Percentiles rank a stretch among this genome's conserved stretches.
Conservation (phyloP, 2,888 invertebrate species). For the Helleia helle region DNA sequence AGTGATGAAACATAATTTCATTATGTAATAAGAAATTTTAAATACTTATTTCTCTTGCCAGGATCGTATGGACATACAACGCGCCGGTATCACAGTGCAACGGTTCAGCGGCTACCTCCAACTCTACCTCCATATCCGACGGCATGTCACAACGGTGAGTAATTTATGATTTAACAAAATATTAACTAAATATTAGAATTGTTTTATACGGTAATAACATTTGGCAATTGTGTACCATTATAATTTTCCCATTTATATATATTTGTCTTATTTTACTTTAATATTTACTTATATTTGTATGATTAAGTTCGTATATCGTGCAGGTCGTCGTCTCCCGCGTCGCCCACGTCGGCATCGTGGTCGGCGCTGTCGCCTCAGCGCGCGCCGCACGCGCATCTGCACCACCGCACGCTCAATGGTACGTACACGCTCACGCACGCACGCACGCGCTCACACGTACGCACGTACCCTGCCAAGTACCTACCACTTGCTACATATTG, state of each 20-base stretch:
- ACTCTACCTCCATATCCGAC: conserved; percentile 71
- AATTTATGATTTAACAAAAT: background rate
- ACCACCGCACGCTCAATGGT: conserved; percentile 54
- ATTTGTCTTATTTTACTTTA: no score
- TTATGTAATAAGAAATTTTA: no score
- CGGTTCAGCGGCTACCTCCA: conserved; percentile 75
- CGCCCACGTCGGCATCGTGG: conserved; percentile 90
- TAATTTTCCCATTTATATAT: no score
- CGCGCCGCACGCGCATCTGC: conserved; percentile 32
- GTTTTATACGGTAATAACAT: no score
- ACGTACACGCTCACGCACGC: conserved; percentile 5
- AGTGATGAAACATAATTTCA: no score
- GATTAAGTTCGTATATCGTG: no score
- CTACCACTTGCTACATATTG: no score
- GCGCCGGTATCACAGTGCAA: conserved; percentile 83
- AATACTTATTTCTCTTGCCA: conserved; percentile 45
- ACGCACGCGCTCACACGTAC: conserved; percentile 25
- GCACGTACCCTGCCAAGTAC: conserved; percentile 38
- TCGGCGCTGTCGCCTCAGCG: conserved; percentile 83
- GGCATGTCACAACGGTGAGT: conserved; percentile 62
- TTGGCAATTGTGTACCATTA: no score
- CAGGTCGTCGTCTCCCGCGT: conserved; percentile 82
- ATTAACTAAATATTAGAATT: no score
- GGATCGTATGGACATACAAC: conserved; percentile 94
- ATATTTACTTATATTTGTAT: no score